Base-by-base conservation (phyloP, 1,140 invertebrate genomes). In the Colletes gigas region DNA sequence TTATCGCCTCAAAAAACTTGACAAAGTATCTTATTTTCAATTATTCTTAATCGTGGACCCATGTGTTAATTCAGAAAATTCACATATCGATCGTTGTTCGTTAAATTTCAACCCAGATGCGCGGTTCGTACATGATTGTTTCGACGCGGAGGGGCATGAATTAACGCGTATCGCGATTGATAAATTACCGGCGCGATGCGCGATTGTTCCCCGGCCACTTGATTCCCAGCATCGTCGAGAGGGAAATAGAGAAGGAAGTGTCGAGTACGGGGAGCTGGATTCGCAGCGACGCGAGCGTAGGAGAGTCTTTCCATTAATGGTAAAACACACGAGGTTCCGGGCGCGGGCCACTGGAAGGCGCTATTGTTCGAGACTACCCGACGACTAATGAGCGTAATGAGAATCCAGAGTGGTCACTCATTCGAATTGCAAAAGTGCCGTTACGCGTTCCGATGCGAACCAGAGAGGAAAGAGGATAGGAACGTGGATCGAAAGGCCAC, bases 351-450 rank as follows among this genome's bases (percentile, higher is more conserved):
- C 12, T 19, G 65, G 21, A 60, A 59, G 65, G 21, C 55, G 30
- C 57, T 44, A 62, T 73, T 39, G 66, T 65, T 47, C 47, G 67
- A 67, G 67, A 41, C 59, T 50, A 59, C 12, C 52, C 41, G 55
- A 67, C 57, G 65, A 55, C 65, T 75, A 86, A 86, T 78, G 81
- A 81, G 82, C 68, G 66, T 62, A 86, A 81, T 47, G 65, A 83
- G 65, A 65, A 77, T 85, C 74, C 50, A 19, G 50, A 52, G 70
- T 54, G 59, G 76, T 75, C 55, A 70, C 74, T 76, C 84, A 60
- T 83, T 87, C 77, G 78, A 71, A 81, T 65, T 71, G 55, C 82
- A 70, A 81, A 67, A 78, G 67, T 21, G 67, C 9, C 19, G 63
- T 17, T 8, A 15, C 10, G 47, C 30, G 54, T 21, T 12, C 0